Evolutionary conservation across 2,888 invertebrate genomes (phyloP), one percentile per base, ranked within the genome.

Genomic region (Tineola bisselliella): DNA sequence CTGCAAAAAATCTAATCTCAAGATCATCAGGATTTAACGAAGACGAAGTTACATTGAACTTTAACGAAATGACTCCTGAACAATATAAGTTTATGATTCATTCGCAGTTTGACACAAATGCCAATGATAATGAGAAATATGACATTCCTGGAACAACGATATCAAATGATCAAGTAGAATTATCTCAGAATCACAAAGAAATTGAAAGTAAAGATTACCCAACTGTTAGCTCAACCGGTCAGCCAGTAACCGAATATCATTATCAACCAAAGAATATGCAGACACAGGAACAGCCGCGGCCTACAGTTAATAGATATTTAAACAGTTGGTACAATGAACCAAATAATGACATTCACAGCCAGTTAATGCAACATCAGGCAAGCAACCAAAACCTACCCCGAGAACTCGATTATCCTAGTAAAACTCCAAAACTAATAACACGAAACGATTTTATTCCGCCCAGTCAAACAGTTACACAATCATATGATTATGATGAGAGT

Each of bases 31-130:
- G 77, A 18, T 76, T 75, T 63, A 52, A 31, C 19, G 81, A 72
- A 13, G 81, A 87, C 62, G 86, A 87, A 44, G 70, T 86, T 18
- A 76, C 83, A 63, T 80, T 87, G 12, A 84, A 87, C 68, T 87
- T 87, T 64, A 73, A 69, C 66, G 78, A 87, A 12, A 84, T 87
- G 84, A 79, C 81, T 11, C 73, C 80, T 48, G 79, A 81, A 60
- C 80, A 87, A 62, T 87, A 87, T 59, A 76, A 76, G 18, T 76
- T 75, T 64, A 79, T 84, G 75, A 73, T 86, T 59, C 72, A 75
- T 61, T 71, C 76, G 58, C 74, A 82, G 64, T 62, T 83, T 61
- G 69, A 72, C 61, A 65, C 75, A 1, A 73, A 68, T 52, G 62
- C 63, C 30, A 68, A 66, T 38, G 59, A 63, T 17, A 58, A 58